Percentiles rank a stretch among this genome's conserved stretches.
These are phyloP conservation scores for Hormaphis cornu DNA, from an alignment of 1,140 invertebrate genomes.

Conservation along the genomic window DNA sequence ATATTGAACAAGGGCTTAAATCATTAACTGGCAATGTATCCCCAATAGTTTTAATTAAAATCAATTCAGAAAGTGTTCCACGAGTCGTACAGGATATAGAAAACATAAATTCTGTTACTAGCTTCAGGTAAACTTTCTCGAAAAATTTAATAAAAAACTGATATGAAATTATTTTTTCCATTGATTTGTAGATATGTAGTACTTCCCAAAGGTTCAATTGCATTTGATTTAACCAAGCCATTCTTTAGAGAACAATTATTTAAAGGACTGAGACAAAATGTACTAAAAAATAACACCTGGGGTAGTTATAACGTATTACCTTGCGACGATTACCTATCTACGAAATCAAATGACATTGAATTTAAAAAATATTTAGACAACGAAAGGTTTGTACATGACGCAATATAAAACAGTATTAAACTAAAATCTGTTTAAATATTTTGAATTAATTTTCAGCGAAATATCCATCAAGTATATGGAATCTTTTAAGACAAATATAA, in stretches of 20 bases:
- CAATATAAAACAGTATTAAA: too few relatives aligned
- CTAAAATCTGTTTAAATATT: too few relatives aligned
- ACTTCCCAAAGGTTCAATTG: neutral
- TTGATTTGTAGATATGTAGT: conserved; percentile 9
- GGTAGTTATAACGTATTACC: conserved; percentile 11
- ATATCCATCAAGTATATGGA: neutral
- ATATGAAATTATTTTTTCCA: neutral
- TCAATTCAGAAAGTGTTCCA: neutral
- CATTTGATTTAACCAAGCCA: conserved; percentile 1
- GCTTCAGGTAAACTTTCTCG: neutral
- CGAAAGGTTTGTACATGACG: neutral
- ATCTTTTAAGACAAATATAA: neutral
- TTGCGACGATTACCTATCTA: neutral
- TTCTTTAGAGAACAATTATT: conserved; percentile 21
- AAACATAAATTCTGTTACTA: neutral
- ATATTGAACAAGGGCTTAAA: conserved; percentile 12
- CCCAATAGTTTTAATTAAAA: conserved; percentile 13
- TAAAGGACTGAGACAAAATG: conserved; percentile 19
- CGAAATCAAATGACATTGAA: neutral
- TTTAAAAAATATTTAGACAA: neutral
- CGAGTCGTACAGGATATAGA: neutral
- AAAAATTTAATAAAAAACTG: neutral
- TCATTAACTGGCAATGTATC: neutral
- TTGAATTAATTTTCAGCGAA: neutral
- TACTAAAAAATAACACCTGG: conserved; percentile 4